Evolutionary conservation across 1,140 invertebrate species (phyloP), one percentile per base, ranked within the genome.

Genomic region (Dinothrombium tinctorium): DNA sequence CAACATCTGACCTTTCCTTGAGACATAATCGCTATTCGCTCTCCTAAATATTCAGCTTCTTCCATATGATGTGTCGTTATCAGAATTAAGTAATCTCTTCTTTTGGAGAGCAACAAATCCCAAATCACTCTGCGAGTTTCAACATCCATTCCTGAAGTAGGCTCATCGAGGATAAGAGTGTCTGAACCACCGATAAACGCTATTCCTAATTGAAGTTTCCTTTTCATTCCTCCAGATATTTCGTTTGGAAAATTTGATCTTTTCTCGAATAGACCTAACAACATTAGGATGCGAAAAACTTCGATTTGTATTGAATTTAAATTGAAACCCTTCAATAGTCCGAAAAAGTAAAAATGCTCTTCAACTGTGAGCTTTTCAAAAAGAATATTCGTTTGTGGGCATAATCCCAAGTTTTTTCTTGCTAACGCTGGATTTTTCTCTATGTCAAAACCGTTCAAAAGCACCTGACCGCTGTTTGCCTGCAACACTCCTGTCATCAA

Each of bases 171-270:
- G 45, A 69, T 65, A 33, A 71, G 61, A 9, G 69, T 47, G 12
- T 47, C 59, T n/a, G 58, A 58, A 7, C 52, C 59, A 14, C 52
- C 78, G 45, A 82, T 74, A 20, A 86, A 67, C 4, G 83, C 82
- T 44, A 87, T 76, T n/a, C 76, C 82, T 26, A 87, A 76, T 25
- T 71, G 76, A 0, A 90, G 57, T 50, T 82, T 82, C 23, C 83
- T 59, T 55, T 82, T 80, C 61, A 84, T 80, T 2, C 82, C 83
- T 7, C 78, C 77, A 33, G 78, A 83, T 4, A 84, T 57, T 49
- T 76, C 72, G 51, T 69, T 69, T 0, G 78, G n/a, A n/a, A n/a
- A n/a, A n/a, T n/a, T n/a, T n/a, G n/a, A n/a, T n/a, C n/a, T n/a
- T n/a, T n/a, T n/a, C n/a, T n/a, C n/a, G n/a, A n/a, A n/a, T n/a